Evolutionary conservation across 2,797 vertebrate genomes (phyloP), one percentile per base, ranked within the genome.

Genomic region (Tiaroga cobitis): DNA sequence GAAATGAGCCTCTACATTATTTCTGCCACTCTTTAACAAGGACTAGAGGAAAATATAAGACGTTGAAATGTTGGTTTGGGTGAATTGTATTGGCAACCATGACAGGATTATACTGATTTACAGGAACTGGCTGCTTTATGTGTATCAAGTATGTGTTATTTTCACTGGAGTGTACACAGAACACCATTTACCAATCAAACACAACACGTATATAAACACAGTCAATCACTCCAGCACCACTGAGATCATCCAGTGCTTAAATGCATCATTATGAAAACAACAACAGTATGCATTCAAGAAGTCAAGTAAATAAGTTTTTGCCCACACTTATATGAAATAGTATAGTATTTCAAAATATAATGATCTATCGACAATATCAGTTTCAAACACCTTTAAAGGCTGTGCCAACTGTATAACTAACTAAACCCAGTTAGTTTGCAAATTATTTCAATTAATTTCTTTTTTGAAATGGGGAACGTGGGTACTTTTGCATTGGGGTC

Each of bases 1-100:
- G 39, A 78, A 91, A 88, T 85, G 83, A 90, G 87, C 68, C 69
- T 80, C 41, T 85, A 86, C 54, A 65, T 77, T 86, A 86, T 85
- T 73, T 59, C 74, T 77, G 75, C 76, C 72, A 74, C 79, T 86
- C 87, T 73, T 88, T 86, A 86, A 83, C 83, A 88, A 86, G 83
- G 78, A 84, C 82, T 72, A 37, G 43, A 49, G 82, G 43, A 76
- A 70, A 77, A 85, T 86, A 74, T 86, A 84, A 83, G 81, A 84
- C 77, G 82, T 13, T 82, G 72, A 86, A 81, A 82, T 39, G 76
- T 56, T 72, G 65, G 87, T 61, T 83, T 83, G 59, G 69, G 43
- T 32, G 63, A 61, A 41, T 6, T 69, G n/a, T 72, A 81, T 70
- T 85, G 82, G 82, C 26, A 41, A 73, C 43, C 34, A 73, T 76